Evolutionary conservation across 1,140 invertebrate species (phyloP).

Genomic region (Leptoteleia sp.): DNA sequence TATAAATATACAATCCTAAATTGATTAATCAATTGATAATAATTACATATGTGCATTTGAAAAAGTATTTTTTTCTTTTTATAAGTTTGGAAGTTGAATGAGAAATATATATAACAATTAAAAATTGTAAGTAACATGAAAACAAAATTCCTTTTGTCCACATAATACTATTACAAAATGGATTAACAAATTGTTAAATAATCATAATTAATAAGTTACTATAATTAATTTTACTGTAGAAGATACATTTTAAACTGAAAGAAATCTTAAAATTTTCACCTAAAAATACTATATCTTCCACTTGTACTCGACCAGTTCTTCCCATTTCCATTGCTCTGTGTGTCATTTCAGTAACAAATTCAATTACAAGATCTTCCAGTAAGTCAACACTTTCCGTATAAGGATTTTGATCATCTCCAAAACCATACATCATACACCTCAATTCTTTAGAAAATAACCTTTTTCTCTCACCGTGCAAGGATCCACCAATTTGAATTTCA

Average conservation of each 20-base stretch:
- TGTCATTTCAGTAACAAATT: conserved; percentile 98
- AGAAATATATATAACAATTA: no score
- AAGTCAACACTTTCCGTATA: conserved; percentile 99
- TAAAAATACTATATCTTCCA: conserved; percentile 99
- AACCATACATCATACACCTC: conserved; percentile 99
- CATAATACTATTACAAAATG: no score
- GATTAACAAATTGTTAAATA: no score
- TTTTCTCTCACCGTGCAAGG: conserved; percentile 88
- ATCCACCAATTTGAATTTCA: conserved; percentile 83
- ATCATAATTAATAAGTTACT: no score
- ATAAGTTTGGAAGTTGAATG: no score
- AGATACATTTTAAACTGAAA: no score
- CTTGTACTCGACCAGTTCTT: conserved; percentile 94
- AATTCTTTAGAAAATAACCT: conserved; percentile 94
- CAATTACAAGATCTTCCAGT: conserved; percentile 98
- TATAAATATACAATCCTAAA: background rate
- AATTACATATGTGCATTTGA: background rate
- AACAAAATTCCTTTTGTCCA: no score
- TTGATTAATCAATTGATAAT: no score
- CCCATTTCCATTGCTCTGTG: conserved; percentile 98
- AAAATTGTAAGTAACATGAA: no score
- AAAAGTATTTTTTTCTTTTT: no score
- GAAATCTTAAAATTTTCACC: no score
- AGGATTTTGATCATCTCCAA: conserved; percentile 99
- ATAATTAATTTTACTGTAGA: no score